Evolutionary conservation across 2,797 vertebrate species (phyloP).

Genomic region (Odontamblyopus lacepedii): DNA sequence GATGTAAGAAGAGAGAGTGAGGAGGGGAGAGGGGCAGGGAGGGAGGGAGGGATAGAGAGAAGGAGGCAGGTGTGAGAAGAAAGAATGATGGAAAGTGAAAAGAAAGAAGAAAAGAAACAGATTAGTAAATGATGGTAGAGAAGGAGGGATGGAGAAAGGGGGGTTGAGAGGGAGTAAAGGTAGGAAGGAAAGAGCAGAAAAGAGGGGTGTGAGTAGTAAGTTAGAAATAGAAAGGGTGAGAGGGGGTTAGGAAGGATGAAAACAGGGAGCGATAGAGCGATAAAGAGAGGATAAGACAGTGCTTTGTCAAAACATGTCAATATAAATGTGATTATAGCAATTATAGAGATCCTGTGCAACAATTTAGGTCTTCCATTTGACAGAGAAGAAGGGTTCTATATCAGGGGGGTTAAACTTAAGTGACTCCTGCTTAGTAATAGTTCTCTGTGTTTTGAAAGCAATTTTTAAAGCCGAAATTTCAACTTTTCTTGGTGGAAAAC

Average conservation of each 20-base stretch:
- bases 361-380: not conserved
- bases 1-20: no score
- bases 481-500: not conserved
- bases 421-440: no score
- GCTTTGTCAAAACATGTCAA: not conserved
- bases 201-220: slow-evolving; percentile 26
- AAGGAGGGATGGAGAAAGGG: slow-evolving; percentile 31
- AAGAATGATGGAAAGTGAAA: not conserved
- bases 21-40: no score
- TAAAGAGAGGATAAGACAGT: not conserved
- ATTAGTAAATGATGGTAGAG: slow-evolving; percentile 39
- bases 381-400: not conserved
- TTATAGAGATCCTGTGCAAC: not conserved
- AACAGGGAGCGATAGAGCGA: not conserved
- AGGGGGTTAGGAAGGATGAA: not conserved
- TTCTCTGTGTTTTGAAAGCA: no score
- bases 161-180: no score
- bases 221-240: no score
- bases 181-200: slow-evolving; percentile 41
- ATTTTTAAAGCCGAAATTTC: no score
- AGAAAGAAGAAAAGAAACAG: not conserved
- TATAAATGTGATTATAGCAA: not conserved
- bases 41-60: no score
- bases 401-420: no score
- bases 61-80: no score